Percentiles rank a stretch among this genome's conserved stretches.
phyloP scores from a whole-genome alignment of 2,888 invertebrate genomes.

The Anoplius nigerrimus region DNA sequence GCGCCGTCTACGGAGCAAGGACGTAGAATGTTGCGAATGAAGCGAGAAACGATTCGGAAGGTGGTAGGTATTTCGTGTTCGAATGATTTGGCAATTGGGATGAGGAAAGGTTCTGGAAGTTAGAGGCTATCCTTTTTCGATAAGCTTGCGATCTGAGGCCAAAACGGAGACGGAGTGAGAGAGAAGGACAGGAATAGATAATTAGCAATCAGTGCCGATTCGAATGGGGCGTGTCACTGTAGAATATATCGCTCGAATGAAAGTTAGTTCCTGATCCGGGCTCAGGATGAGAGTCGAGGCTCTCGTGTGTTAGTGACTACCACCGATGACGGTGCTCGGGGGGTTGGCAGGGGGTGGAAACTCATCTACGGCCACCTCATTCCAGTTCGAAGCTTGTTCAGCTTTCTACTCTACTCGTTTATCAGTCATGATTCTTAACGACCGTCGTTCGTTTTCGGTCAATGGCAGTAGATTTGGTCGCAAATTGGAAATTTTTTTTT shows the following conservation, averaged over 20 bases:
- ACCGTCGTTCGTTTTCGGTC: not conserved
- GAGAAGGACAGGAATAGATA: conserved; percentile 5
- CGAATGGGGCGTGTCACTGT: conserved; percentile 27
- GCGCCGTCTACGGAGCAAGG: too few relatives aligned
- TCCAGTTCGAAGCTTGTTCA: not conserved
- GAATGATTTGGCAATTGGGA: too few relatives aligned
- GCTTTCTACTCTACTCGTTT: conserved; percentile 9
- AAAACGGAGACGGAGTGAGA: too few relatives aligned
- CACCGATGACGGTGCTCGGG: not conserved
- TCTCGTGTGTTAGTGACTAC: too few relatives aligned
- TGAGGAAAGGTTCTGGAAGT: too few relatives aligned
- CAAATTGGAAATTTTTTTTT: too few relatives aligned
- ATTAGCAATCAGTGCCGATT: conserved; percentile 28
- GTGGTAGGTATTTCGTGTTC: too few relatives aligned
- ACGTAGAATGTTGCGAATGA: too few relatives aligned
- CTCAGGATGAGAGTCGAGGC: not conserved
- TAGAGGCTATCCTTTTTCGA: too few relatives aligned
- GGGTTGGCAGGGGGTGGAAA: conserved; percentile 15
- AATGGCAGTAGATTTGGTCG: not conserved
- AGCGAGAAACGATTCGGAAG: too few relatives aligned
- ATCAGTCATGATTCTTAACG: conserved; percentile 3
- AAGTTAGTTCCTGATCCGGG: conserved; percentile 37
- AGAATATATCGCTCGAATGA: conserved; percentile 38
- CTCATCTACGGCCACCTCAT: conserved; percentile 3
- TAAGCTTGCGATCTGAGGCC: too few relatives aligned